Conservation (phyloP, 2,888 invertebrate genomes). For the Drosophila tripunctata region DNA sequence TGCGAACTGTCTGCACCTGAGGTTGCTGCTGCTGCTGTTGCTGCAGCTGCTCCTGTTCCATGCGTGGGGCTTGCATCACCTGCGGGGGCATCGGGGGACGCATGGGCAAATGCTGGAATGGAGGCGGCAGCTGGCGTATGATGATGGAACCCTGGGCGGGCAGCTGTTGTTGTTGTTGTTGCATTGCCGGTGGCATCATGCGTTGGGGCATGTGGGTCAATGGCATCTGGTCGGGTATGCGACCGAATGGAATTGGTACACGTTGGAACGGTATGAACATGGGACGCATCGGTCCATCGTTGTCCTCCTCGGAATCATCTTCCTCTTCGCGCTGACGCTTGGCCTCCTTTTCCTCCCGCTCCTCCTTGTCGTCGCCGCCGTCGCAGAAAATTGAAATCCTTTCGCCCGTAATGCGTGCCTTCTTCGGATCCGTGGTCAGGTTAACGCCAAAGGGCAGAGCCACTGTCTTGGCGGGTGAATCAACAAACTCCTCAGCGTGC, state of each 20-base stretch:
- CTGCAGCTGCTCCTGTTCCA: constrained; percentile 81
- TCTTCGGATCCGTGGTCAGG: constrained; percentile 89
- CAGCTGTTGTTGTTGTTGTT: constrained; percentile 62
- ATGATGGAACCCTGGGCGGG: constrained; percentile 77
- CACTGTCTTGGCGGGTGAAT: constrained; percentile 88
- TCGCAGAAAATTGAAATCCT: constrained; percentile 95
- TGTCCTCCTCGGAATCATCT: constrained; percentile 81
- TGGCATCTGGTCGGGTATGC: constrained; percentile 85
- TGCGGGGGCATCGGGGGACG: constrained; percentile 84
- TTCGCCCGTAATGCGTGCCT: constrained; percentile 91
- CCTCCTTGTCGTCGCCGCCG: constrained; percentile 86
- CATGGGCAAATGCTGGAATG: constrained; percentile 84
- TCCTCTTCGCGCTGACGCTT: constrained; percentile 77
- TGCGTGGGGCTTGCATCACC: constrained; percentile 85
- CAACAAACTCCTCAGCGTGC: constrained; percentile 92
- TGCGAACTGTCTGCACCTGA: constrained; percentile 82
- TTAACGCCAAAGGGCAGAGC: constrained; percentile 88
- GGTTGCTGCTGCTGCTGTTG: constrained; percentile 65
- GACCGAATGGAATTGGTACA: constrained; percentile 85
- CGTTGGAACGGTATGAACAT: constrained; percentile 84
- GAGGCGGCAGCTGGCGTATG: constrained; percentile 82
- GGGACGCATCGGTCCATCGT: constrained; percentile 83
- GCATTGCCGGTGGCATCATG: constrained; percentile 80
- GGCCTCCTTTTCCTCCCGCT: constrained; percentile 70
- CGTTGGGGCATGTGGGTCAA: constrained; percentile 85